phyloP scores from a whole-genome alignment of 1,140 invertebrate species.

The Cydia splendana region DNA sequence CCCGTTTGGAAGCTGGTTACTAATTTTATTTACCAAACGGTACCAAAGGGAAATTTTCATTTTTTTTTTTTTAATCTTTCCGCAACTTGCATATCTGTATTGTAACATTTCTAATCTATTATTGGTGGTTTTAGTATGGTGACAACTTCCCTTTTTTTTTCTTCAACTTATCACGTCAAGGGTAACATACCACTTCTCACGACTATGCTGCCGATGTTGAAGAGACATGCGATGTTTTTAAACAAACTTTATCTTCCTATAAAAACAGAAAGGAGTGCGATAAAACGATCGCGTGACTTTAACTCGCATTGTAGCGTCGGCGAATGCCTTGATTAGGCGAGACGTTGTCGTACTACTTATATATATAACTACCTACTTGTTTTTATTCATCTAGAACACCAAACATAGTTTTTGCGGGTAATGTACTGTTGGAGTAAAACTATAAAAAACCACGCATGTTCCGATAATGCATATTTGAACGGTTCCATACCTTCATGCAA shows the following conservation, averaged over 20 bases:
- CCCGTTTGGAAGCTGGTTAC: no score
- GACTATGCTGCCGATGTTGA: constrained; percentile 66
- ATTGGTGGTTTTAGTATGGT: background rate
- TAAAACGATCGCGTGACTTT: constrained; percentile 76
- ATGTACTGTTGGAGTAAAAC: no score
- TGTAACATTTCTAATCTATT: no score
- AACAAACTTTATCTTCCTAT: constrained; percentile 73
- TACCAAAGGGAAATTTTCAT: no score
- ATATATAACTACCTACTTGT: background rate
- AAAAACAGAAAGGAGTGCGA: constrained; percentile 74
- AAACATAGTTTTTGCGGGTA: background rate
- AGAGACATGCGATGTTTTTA: constrained; percentile 75
- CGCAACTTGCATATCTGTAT: no score
- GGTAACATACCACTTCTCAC: constrained; percentile 66
- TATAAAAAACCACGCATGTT: no score
- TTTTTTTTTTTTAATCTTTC: no score
- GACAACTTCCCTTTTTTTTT: background rate
- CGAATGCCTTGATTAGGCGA: constrained; percentile 69
- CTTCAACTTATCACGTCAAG: constrained; percentile 53
- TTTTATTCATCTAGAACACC: background rate
- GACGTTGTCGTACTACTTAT: constrained; percentile 35
- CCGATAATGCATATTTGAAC: no score
- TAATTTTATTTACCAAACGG: no score
- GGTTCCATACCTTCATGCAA: no score
- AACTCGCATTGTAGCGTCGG: constrained; percentile 55